Percentiles rank a stretch among this genome's conserved stretches.
Conservation (phyloP, 2,888 invertebrate species). For the Mimachlamys varia region DNA sequence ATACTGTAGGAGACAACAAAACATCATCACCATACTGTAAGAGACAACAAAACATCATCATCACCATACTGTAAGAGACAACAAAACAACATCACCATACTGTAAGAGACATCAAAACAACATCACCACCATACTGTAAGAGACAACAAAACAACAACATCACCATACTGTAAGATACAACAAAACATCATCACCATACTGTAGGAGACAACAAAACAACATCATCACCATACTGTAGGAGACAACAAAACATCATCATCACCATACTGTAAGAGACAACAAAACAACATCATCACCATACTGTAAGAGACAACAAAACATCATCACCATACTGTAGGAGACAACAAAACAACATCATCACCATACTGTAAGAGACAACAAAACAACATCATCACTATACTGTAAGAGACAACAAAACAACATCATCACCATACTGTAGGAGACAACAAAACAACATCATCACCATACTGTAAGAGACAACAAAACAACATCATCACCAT, state of each 20-base stretch:
- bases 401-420: constrained; percentile 56
- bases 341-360: constrained; percentile 18
- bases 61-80: constrained; percentile 68
- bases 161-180: too few relatives aligned
- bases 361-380: too few relatives aligned
- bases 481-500: not conserved
- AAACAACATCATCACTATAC: constrained; percentile 71
- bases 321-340: constrained; percentile 71
- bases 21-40: too few relatives aligned
- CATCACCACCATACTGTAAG: constrained; percentile 71
- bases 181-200: constrained; percentile 72
- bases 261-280: constrained; percentile 67
- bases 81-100: not conserved
- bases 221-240: too few relatives aligned
- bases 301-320: too few relatives aligned
- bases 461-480: constrained; percentile 67
- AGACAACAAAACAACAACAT: constrained; percentile 32
- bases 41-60: too few relatives aligned
- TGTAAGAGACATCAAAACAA: too few relatives aligned
- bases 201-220: constrained; percentile 51
- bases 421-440: too few relatives aligned
- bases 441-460: constrained; percentile 69
- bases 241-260: too few relatives aligned
- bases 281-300: not conserved
- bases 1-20: constrained; percentile 61